Evolutionary conservation across 2,113 vertebrate species (phyloP).

Genomic region (Zosterops borbonicus): DNA sequence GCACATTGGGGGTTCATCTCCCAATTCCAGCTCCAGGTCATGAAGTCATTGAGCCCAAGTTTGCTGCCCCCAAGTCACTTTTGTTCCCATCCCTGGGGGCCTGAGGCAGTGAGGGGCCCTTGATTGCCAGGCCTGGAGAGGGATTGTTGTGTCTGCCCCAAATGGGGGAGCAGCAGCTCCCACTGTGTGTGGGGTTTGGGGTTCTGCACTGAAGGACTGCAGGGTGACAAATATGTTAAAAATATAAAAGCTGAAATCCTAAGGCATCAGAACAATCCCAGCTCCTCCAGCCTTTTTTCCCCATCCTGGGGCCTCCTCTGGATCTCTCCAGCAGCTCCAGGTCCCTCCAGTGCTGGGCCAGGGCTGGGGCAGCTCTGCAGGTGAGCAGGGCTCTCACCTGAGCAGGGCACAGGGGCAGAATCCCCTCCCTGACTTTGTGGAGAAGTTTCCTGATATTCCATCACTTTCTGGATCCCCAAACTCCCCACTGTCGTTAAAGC

Average conservation of each 20-base stretch:
- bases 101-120: no score
- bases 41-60: no score
- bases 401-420: background rate
- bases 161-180: background rate
- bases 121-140: no score
- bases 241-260: background rate
- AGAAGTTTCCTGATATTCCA: background rate
- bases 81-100: no score
- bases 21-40: no score
- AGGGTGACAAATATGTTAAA: fast-evolving
- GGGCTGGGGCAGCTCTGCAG: background rate
- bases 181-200: background rate
- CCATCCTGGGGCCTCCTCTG: background rate
- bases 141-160: no score
- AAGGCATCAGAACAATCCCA: background rate
- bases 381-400: background rate
- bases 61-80: no score
- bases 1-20: background rate
- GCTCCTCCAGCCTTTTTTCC: background rate
- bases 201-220: background rate
- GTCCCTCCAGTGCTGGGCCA: background rate
- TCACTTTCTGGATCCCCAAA: background rate
- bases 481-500: background rate
- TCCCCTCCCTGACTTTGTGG: background rate
- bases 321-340: background rate